Conservation (phyloP, 2,113 vertebrate genomes). For the Coptodon bakossiorum region DNA sequence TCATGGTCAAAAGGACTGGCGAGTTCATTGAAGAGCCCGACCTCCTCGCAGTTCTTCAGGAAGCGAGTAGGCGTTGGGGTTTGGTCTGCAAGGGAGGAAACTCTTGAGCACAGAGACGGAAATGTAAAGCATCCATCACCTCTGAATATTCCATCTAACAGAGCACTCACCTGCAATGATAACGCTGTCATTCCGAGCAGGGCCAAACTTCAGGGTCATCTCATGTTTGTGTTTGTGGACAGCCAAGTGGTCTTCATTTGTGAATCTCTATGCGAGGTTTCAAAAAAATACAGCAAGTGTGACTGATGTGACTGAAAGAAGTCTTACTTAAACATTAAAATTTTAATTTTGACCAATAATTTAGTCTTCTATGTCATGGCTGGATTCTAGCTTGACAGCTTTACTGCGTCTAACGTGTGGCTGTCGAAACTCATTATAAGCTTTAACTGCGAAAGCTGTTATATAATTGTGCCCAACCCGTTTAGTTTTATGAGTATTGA, state of each 20-base stretch:
- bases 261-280: slow-evolving; percentile 85
- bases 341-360: background rate
- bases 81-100: slow-evolving; percentile 83
- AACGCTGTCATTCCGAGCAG: slow-evolving; percentile 95
- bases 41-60: slow-evolving; percentile 99
- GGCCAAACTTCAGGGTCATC: slow-evolving; percentile 99
- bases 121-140: background rate
- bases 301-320: background rate
- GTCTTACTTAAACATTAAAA: background rate
- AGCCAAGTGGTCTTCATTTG: slow-evolving; percentile 99
- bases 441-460: background rate
- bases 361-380: background rate
- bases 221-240: slow-evolving; percentile 99
- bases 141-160: background rate
- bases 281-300: background rate
- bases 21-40: slow-evolving; percentile 96
- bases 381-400: background rate
- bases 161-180: slow-evolving; percentile 90
- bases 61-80: slow-evolving; percentile 97
- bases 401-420: background rate
- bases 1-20: slow-evolving; percentile 98
- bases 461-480: background rate
- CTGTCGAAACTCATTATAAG: background rate
- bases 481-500: background rate
- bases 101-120: background rate